Conservation (phyloP, 2,113 vertebrate species). For the Dasyurus viverrinus region DNA sequence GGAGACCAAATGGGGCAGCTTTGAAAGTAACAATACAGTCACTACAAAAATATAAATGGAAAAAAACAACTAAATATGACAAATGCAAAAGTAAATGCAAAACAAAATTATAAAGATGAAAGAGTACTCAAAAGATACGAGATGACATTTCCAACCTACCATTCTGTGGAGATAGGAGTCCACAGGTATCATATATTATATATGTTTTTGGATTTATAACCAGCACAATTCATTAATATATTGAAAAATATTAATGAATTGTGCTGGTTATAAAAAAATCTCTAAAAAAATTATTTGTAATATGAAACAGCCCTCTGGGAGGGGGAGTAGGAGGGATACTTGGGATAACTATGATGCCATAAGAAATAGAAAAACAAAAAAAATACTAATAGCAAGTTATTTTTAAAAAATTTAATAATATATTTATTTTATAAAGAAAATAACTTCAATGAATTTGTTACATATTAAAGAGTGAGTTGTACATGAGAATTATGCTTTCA, state of each 20-base stretch:
- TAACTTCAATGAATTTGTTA: not conserved
- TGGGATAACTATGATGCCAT: not conserved
- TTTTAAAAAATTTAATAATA: no score
- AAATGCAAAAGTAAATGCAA: not conserved
- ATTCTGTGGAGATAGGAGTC: not conserved
- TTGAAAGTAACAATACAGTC: not conserved
- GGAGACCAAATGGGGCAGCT: not conserved
- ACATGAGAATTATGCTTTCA: not conserved
- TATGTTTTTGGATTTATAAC: not conserved
- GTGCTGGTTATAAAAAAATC: not conserved
- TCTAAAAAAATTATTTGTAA: not conserved
- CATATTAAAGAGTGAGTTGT: not conserved
- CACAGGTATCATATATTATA: not conserved
- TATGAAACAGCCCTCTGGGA: not conserved
- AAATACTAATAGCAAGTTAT: not conserved
- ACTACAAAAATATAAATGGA: not conserved
- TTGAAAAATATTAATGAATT: not conserved
- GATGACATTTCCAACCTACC: not conserved
- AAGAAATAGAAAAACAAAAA: not conserved
- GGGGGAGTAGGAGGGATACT: not conserved
- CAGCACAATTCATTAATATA: no score
- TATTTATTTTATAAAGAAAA: not conserved
- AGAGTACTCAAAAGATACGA: not conserved
- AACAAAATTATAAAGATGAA: not conserved
- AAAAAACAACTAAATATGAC: not conserved